Percentiles rank a stretch among this genome's conserved stretches.
Evolutionary conservation across 2,888 invertebrate species (phyloP).

Genomic region (Ormyrus nitidulus): DNA sequence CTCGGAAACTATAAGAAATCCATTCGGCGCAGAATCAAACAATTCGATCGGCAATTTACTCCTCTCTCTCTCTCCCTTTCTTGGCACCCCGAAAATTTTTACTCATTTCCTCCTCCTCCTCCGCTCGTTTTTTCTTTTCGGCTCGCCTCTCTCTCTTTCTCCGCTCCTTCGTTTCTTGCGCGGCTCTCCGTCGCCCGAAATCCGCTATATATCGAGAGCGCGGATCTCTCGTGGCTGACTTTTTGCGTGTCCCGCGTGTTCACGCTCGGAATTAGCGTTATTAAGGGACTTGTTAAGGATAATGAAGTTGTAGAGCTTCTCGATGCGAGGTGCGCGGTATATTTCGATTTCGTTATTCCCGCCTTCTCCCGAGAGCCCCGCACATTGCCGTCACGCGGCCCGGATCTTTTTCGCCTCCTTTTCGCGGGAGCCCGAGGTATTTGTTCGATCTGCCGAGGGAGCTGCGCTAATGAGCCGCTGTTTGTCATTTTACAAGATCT

Average conservation of each 20-base stretch:
- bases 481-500: slow-evolving; percentile 47
- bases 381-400: slow-evolving; percentile 16
- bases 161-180: slow-evolving; percentile 58
- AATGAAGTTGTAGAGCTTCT: slow-evolving; percentile 55
- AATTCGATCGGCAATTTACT: slow-evolving; percentile 42
- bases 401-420: slow-evolving; percentile 9
- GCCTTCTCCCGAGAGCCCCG: not conserved
- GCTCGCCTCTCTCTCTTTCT: slow-evolving; percentile 51
- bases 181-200: slow-evolving; percentile 57
- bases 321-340: slow-evolving; percentile 10
- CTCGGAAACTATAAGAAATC: not conserved
- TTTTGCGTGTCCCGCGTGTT: slow-evolving; percentile 60
- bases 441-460: slow-evolving; percentile 12
- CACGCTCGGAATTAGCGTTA: slow-evolving; percentile 60
- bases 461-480: slow-evolving; percentile 47
- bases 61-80: not conserved
- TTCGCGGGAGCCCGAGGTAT: not conserved
- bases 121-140: slow-evolving; percentile 53
- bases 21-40: slow-evolving; percentile 11
- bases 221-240: slow-evolving; percentile 45
- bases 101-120: slow-evolving; percentile 49
- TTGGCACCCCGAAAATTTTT: slow-evolving; percentile 32
- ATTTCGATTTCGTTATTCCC: slow-evolving; percentile 40
- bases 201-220: slow-evolving; percentile 32
- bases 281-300: slow-evolving; percentile 58